A percentile compares a stretch with the other conserved stretches of the same genome.
These are phyloP conservation scores for Malurus alboscapulatus DNA, from an alignment of 2,113 vertebrate species.

Conservation along the genomic window DNA sequence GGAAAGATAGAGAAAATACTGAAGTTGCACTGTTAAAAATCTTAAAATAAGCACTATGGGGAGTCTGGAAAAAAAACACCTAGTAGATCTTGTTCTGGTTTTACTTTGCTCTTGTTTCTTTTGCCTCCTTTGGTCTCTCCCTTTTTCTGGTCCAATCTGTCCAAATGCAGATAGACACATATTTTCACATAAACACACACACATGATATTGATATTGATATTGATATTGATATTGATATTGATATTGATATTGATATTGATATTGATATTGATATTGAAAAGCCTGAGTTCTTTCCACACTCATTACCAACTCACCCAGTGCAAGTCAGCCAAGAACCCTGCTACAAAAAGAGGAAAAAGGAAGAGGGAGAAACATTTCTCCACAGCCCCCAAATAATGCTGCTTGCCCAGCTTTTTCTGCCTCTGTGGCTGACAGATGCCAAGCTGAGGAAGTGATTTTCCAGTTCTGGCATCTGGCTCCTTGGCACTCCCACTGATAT, in stretches of 20 bases:
- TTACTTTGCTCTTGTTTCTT: not conserved
- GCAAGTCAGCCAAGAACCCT: not conserved
- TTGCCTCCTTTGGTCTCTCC: not conserved
- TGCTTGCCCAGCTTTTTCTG: not conserved
- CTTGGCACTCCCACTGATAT: not conserved
- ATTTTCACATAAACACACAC: not conserved
- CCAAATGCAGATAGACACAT: fast-evolving
- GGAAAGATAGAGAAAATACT: not conserved
- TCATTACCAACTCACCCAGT: not conserved
- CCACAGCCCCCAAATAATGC: not conserved
- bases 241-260: no score
- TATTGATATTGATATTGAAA: not conserved
- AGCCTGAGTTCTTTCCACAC: not conserved
- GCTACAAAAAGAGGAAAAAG: not conserved
- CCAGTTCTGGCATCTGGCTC: slow-evolving; percentile 29
- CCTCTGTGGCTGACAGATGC: not conserved
- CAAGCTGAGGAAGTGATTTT: slow-evolving; percentile 12
- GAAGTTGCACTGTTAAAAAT: not conserved
- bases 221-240: no score
- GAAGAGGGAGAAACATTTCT: not conserved
- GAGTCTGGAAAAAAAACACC: not conserved
- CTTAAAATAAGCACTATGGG: not conserved
- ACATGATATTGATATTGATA: no score
- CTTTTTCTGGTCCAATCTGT: not conserved
- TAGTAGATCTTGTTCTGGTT: not conserved